phyloP scores from a whole-genome alignment of 2,888 invertebrate genomes.

The Nemotelus nigrinus region DNA sequence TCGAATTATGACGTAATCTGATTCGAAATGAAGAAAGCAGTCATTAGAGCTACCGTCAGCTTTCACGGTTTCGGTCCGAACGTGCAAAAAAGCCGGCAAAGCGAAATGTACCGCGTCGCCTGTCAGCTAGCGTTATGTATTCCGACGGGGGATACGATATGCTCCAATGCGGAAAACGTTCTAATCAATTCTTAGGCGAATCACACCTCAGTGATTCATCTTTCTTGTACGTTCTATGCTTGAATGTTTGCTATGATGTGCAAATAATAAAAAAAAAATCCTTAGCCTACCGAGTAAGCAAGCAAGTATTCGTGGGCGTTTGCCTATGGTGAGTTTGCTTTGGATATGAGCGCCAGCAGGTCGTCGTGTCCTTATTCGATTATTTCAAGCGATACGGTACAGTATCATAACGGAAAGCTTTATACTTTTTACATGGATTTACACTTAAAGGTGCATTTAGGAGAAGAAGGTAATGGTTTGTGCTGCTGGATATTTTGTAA shows the following conservation, averaged over 20 bases:
- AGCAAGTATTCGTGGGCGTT: too few species aligned
- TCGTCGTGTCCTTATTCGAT: neutral
- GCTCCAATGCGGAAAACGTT: neutral
- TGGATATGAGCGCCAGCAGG: too few species aligned
- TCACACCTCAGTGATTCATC: neutral
- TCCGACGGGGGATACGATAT: too few species aligned
- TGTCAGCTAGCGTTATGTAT: too few species aligned
- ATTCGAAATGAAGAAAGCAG: slow-evolving; percentile 25
- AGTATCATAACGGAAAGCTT: neutral
- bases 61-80: too few species aligned
- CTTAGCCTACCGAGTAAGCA: too few species aligned
- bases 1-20: slow-evolving; percentile 44
- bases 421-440: slow-evolving; percentile 12
- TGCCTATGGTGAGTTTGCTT: too few species aligned
- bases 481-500: too few species aligned
- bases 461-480: neutral
- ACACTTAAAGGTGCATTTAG: slow-evolving; percentile 10
- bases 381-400: neutral
- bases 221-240: neutral
- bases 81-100: too few species aligned
- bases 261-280: too few species aligned
- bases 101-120: too few species aligned
- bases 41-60: neutral
- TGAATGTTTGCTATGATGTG: too few species aligned
- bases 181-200: neutral